Evolutionary conservation across 2,888 invertebrate species (phyloP).

Genomic region (Lochmaea capreae): DNA sequence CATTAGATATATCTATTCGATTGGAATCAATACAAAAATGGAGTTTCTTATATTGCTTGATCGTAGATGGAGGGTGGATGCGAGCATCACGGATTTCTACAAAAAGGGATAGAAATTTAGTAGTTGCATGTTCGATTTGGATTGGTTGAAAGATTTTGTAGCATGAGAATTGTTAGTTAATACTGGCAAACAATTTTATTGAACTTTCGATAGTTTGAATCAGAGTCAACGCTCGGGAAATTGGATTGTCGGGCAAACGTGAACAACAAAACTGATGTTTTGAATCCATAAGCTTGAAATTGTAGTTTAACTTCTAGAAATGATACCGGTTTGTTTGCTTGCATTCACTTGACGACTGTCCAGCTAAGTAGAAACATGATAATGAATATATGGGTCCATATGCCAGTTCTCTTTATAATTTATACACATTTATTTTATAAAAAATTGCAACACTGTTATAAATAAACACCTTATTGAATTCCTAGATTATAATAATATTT

Average conservation of each 20-base stretch:
- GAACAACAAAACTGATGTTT: slow-evolving; percentile 5
- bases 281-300: not conserved
- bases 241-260: not conserved
- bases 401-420: too few species aligned
- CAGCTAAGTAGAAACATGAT: not conserved
- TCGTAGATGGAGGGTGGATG: slow-evolving; percentile 23
- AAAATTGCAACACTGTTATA: too few species aligned
- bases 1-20: slow-evolving; percentile 61
- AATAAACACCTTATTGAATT: too few species aligned
- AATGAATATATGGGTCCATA: not conserved
- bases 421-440: too few species aligned
- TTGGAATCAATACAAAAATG: slow-evolving; percentile 63
- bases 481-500: too few species aligned
- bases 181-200: slow-evolving; percentile 10
- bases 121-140: slow-evolving; percentile 15
- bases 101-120: slow-evolving; percentile 24
- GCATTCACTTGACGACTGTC: not conserved
- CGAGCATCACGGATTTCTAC: slow-evolving; percentile 24
- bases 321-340: not conserved
- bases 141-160: slow-evolving; percentile 15
- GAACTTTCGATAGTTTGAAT: slow-evolving; percentile 7
- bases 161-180: slow-evolving; percentile 23
- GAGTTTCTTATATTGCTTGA: slow-evolving; percentile 46
- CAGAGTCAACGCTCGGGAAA: slow-evolving; percentile 18
- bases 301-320: not conserved